Evolutionary conservation across 2,113 vertebrate species (phyloP), one percentile per base, ranked within the genome.

Genomic region (Hippocampus barbouri): DNA sequence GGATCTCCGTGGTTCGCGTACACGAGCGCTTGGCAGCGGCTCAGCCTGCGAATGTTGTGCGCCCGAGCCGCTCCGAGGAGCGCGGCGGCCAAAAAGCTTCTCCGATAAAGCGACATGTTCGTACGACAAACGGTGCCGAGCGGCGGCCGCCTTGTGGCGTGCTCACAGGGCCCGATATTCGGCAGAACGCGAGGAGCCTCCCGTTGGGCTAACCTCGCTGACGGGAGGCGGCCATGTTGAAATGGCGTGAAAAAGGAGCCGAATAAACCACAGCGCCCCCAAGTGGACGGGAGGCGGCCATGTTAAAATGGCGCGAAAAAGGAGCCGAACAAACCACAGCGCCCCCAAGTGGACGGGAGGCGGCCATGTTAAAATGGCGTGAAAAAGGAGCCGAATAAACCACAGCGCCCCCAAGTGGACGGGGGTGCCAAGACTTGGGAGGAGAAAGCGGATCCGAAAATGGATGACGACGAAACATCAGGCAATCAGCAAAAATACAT

Each of bases 1-100:
- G 93, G 93, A 25, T 92, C 88, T 74, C 93, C 93, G 51, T 93
- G 91, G 40, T 74, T 86, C 57, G 76, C 83, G 84, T 88, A 91
- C 23, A 79, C 6, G 8, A 93, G 88, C 6, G 88, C 90, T 23
- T 57, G 49, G 75, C 66, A 79, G 43, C 21, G 79, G 62, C 77
- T 81, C 69, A 79, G 80, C 63, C 23, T 61, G 23, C 73, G 66
- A 8, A 27, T 75, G 25, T 68, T 69, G 70, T 68, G 68, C 71
- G 62, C 77, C 14, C 64, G 21, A 3, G 27, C 59, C 2, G 27
- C 59, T 61, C 14, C 59, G 4, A 40, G 60, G 45, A 79, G 8
- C 41, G 49, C 68, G 0, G 57, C 70, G 10, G n/a, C 25, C 25
- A 56, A 47, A 7, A 47, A n/a, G 15, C 67, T 30, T 40, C 77